Conservation (phyloP, 2,797 vertebrate species). For the Rhinogobio ventralis region DNA sequence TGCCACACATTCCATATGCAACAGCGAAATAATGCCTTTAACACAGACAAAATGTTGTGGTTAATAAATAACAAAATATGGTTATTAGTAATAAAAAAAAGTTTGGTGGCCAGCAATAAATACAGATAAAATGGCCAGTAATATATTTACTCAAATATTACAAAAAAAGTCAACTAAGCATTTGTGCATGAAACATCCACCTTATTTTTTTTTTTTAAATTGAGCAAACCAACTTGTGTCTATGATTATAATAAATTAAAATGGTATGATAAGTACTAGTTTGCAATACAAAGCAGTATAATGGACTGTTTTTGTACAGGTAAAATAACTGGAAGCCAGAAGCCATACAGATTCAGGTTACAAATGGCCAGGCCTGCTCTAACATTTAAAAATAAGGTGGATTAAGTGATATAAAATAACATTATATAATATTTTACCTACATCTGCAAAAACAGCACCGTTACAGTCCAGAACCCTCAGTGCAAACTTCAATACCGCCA, state of each 20-base stretch:
- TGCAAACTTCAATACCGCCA: slow-evolving; percentile 60
- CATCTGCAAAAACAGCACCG: slow-evolving; percentile 50
- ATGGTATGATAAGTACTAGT: too few species aligned
- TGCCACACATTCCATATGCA: background rate
- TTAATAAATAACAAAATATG: background rate
- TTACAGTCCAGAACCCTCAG: slow-evolving; percentile 62
- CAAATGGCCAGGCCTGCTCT: too few species aligned
- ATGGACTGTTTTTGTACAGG: too few species aligned
- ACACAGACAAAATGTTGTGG: background rate
- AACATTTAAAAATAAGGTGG: too few species aligned
- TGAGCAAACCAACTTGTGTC: too few species aligned
- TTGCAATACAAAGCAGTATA: too few species aligned
- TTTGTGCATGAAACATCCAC: too few species aligned
- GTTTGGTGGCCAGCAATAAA: background rate
- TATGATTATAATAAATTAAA: too few species aligned
- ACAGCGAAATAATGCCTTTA: background rate
- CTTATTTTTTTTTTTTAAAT: too few species aligned
- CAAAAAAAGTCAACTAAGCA: background rate
- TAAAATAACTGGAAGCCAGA: too few species aligned
- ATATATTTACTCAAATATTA: background rate
- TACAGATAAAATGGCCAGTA: background rate
- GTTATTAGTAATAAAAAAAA: too few species aligned
- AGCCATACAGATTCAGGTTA: too few species aligned
- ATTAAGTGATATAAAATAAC: background rate
- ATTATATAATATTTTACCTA: slow-evolving; percentile 42